These are phyloP conservation scores for Acrobasis repandana DNA, from an alignment of 2,888 invertebrate genomes.

Conservation along the genomic window DNA sequence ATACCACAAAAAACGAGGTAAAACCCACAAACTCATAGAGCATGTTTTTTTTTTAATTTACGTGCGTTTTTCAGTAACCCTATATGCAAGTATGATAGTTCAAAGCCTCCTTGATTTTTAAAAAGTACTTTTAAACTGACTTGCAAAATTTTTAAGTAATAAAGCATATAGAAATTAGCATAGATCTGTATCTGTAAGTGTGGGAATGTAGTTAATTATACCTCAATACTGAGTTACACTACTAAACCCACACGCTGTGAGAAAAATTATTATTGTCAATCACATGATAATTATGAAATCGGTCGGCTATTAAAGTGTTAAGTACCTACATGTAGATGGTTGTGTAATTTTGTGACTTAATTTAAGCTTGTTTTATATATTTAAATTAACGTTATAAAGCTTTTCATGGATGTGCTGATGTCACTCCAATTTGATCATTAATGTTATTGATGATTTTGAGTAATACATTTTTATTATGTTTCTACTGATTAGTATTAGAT, in stretches of 20 bases:
- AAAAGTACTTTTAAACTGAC: too few species aligned
- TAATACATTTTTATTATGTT: not conserved
- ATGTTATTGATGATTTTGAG: not conserved
- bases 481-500: too few species aligned
- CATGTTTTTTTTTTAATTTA: too few species aligned
- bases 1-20: too few species aligned
- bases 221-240: not conserved
- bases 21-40: too few species aligned
- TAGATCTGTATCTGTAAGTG: not conserved
- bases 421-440: not conserved
- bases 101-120: too few species aligned
- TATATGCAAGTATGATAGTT: too few species aligned
- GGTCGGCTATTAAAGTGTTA: not conserved
- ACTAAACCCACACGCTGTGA: conserved; percentile 2
- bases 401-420: not conserved
- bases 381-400: not conserved
- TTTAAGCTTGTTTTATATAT: not conserved
- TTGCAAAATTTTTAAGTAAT: not conserved
- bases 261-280: conserved; percentile 1
- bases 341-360: not conserved
- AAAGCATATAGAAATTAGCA: conserved; percentile 1
- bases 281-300: conserved; percentile 1
- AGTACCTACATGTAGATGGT: not conserved
- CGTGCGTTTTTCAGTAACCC: too few species aligned
- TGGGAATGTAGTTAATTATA: not conserved